These are phyloP conservation scores for Pteropus alecto DNA, from an alignment of 2,113 vertebrate species.

Conservation along the genomic window DNA sequence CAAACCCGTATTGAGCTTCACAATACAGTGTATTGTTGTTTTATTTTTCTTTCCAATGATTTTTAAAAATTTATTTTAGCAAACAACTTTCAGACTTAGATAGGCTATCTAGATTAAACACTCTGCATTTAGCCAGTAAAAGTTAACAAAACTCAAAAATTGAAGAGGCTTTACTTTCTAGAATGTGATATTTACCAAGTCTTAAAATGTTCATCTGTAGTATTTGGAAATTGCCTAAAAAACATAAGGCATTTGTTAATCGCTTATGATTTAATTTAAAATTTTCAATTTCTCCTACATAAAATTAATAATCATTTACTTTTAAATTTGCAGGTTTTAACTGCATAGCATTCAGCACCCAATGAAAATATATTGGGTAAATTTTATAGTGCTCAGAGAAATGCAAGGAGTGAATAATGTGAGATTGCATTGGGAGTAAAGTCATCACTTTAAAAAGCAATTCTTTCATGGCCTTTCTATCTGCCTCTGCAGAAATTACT, in stretches of 20 bases:
- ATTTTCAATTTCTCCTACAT: background rate
- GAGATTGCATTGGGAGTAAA: background rate
- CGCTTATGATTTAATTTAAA: background rate
- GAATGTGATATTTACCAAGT: background rate
- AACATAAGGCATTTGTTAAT: background rate
- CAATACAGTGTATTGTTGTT: background rate
- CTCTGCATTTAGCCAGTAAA: background rate
- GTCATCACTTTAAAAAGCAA: background rate
- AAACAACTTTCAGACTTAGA: background rate
- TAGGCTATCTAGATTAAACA: background rate
- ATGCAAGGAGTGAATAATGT: background rate
- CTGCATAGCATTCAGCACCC: background rate
- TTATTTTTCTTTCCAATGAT: background rate
- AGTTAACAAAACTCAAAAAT: background rate
- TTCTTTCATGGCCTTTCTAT: background rate
- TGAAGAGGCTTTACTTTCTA: background rate
- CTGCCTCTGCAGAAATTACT: background rate
- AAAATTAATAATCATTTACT: background rate
- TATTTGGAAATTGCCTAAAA: background rate
- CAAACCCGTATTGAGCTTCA: background rate
- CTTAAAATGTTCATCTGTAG: background rate
- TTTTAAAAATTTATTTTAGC: background rate
- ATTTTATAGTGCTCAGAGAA: background rate
- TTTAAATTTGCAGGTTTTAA: background rate
- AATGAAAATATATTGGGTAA: background rate